Percentiles rank a stretch among this genome's conserved stretches.
These are phyloP conservation scores for Deladenus siricidicola DNA, from an alignment of 2,888 invertebrate species.

Conservation along the genomic window DNA sequence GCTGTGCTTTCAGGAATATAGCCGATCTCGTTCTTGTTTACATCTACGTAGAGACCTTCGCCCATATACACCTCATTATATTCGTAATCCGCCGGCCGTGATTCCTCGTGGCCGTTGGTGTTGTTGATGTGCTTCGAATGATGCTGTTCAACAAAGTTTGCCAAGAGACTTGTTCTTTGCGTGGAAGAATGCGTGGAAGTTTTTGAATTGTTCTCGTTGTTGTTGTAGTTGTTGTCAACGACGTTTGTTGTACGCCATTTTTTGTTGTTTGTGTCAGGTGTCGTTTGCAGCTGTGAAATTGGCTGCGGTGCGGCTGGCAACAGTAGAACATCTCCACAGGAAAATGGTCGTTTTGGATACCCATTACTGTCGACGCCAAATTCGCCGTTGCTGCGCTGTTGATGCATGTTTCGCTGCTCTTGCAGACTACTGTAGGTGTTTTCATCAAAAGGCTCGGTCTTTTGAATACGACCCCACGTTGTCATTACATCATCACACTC, in stretches of 20 bases:
- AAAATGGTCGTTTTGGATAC: background rate
- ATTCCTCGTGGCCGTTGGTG: background rate
- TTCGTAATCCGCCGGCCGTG: slow-evolving; percentile 25
- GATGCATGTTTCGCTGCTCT: slow-evolving; percentile 18
- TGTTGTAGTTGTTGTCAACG: background rate
- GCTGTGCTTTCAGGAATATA: slow-evolving; percentile 30
- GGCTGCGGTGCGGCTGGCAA: background rate
- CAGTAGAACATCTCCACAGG: background rate
- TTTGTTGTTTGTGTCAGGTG: too few relatives aligned
- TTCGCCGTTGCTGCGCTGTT: background rate
- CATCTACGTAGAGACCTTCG: slow-evolving; percentile 44
- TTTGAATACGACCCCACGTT: slow-evolving; percentile 53
- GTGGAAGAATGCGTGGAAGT: slow-evolving; percentile 6
- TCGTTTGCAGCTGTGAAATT: background rate
- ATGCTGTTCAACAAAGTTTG: slow-evolving; percentile 42
- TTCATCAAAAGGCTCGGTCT: slow-evolving; percentile 34
- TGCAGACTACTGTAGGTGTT: slow-evolving; percentile 34
- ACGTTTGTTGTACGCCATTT: background rate
- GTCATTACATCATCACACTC: slow-evolving; percentile 31
- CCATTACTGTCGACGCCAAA: background rate
- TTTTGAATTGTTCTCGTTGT: background rate
- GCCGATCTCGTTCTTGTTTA: slow-evolving; percentile 53
- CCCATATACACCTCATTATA: slow-evolving; percentile 36
- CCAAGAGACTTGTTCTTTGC: slow-evolving; percentile 40
- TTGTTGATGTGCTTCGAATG: background rate